Evolutionary conservation across 1,140 invertebrate genomes (phyloP).

Genomic region (Araneus ventricosus): DNA sequence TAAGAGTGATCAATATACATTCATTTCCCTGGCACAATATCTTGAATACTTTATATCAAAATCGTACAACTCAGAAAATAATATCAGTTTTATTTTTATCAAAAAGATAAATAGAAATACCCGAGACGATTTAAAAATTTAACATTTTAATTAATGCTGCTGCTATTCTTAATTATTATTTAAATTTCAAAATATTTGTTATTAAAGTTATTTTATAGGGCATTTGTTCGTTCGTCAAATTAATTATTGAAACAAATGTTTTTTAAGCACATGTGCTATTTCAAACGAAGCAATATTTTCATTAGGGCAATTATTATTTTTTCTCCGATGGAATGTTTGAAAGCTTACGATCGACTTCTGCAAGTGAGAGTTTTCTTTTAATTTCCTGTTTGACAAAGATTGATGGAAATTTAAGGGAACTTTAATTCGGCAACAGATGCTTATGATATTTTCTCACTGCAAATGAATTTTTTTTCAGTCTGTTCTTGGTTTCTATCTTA

Average conservation of each 20-base stretch:
- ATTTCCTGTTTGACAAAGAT: neutral
- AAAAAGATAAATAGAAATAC: no score
- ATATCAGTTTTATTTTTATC: no score
- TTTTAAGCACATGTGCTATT: neutral
- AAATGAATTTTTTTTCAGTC: neutral
- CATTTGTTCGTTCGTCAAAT: neutral
- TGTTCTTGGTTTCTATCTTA: neutral
- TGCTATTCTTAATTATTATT: no score
- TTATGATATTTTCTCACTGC: neutral
- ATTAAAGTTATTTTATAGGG: neutral
- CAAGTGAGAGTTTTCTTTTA: neutral
- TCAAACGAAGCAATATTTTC: constrained; percentile 3
- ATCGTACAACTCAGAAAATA: no score
- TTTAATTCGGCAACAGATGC: constrained; percentile 24
- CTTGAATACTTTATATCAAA: no score
- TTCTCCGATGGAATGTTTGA: neutral
- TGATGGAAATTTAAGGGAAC: constrained; percentile 26
- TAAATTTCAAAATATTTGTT: no score
- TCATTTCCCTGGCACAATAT: no score
- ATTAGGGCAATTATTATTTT: constrained; percentile 4
- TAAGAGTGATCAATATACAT: no score
- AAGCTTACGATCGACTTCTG: neutral
- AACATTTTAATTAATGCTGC: no score
- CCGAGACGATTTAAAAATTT: no score
- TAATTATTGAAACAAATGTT: neutral